Evolutionary conservation across 2,888 invertebrate species (phyloP).

Genomic region (Axea sp.): DNA sequence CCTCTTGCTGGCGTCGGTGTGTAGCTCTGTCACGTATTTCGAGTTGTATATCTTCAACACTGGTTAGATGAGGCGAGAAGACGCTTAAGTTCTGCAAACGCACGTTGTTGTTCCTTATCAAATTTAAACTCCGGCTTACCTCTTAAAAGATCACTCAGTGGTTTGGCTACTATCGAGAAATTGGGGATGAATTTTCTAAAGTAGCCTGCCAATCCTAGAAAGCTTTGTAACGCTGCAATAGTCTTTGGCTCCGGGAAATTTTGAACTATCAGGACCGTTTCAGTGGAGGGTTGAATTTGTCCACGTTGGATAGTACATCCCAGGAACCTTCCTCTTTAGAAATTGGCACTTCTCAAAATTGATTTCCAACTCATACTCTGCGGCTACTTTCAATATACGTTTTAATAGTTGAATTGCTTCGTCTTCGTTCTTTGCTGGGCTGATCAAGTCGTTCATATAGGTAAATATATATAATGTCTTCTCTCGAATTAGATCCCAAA

Average conservation of each 20-base stretch:
- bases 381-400: not conserved
- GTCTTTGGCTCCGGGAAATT: not conserved
- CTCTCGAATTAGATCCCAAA: conserved; percentile 2
- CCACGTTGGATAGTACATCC: conserved; percentile 8
- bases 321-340: not conserved
- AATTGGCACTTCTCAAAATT: conserved; percentile 23
- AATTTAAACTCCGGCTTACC: not conserved
- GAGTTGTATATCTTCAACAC: not conserved
- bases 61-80: not conserved
- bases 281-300: not conserved
- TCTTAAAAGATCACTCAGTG: not conserved
- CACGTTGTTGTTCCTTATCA: not conserved
- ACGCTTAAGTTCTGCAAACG: not conserved
- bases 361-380: conserved; percentile 11
- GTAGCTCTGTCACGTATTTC: conserved; percentile 1
- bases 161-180: not conserved
- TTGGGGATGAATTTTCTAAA: not conserved
- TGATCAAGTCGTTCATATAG: conserved; percentile 29
- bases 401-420: not conserved
- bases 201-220: not conserved
- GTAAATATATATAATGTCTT: conserved; percentile 5
- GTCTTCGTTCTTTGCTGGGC: conserved; percentile 3
- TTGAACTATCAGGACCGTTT: not conserved
- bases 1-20: conserved; percentile 10
- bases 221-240: not conserved